These are phyloP conservation scores for Lepisosteus oculatus DNA, from an alignment of 2,113 vertebrate genomes.

Conservation along the genomic window DNA sequence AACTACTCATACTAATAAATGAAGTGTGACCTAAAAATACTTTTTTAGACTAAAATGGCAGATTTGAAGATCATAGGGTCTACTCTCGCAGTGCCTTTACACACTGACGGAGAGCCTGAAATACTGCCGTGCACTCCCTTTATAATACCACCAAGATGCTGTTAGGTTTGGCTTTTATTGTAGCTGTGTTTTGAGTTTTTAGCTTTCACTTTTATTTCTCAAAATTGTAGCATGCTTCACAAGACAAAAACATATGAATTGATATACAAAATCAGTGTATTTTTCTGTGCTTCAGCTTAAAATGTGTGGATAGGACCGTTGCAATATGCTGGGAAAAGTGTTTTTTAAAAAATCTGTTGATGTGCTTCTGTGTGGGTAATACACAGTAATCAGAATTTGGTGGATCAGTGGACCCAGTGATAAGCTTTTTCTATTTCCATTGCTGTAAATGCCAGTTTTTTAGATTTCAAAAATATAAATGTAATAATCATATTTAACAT, in stretches of 20 bases:
- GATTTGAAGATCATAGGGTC: too few relatives aligned
- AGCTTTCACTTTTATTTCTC: background rate
- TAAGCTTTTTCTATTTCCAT: background rate
- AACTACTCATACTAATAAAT: constrained; percentile 35
- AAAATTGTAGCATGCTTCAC: background rate
- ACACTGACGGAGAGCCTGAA: background rate
- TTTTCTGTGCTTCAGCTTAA: too few relatives aligned
- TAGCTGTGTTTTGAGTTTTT: background rate
- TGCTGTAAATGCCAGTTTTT: too few relatives aligned
- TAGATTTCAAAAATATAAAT: too few relatives aligned
- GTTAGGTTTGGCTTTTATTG: background rate
- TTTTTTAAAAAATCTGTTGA: too few relatives aligned
- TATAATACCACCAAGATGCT: constrained; percentile 17
- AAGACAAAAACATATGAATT: too few relatives aligned
- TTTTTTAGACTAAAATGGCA: too few relatives aligned
- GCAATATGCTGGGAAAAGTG: too few relatives aligned
- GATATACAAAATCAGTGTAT: too few relatives aligned
- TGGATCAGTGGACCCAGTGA: background rate
- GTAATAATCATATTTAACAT: too few relatives aligned
- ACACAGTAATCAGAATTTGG: background rate
- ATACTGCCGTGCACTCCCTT: constrained; percentile 23
- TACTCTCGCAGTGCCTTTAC: background rate
- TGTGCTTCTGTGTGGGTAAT: background rate
- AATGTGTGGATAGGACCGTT: too few relatives aligned
- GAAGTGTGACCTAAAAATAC: constrained; percentile 22